Evolutionary conservation across 1,140 invertebrate genomes (phyloP).

Genomic region (Bicyclus anynana): DNA sequence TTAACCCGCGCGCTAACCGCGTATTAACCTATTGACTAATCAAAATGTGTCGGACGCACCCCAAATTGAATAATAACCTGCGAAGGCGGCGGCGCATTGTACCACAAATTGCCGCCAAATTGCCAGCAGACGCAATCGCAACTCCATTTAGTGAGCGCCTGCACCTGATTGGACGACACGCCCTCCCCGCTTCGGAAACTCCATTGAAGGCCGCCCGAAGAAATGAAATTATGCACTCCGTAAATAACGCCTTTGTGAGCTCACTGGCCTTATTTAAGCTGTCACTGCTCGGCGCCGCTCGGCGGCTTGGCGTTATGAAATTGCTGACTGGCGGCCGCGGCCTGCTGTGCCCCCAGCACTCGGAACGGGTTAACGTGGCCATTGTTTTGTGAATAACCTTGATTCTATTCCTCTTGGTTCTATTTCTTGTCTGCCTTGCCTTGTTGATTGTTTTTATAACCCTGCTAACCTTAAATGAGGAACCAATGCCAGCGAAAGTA

Average conservation of each 20-base stretch:
- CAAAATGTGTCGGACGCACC: constrained; percentile 65
- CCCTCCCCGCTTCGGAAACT: constrained; percentile 35
- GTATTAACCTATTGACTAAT: constrained; percentile 65
- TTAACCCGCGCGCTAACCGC: constrained; percentile 47
- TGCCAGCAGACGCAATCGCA: constrained; percentile 63
- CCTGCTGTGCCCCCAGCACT: neutral
- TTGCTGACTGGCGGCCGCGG: constrained; percentile 29
- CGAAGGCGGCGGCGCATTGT: constrained; percentile 62
- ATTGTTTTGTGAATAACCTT: neutral
- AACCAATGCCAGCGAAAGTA: too few species aligned
- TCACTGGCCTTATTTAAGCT: constrained; percentile 53
- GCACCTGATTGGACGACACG: constrained; percentile 67
- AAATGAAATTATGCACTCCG: constrained; percentile 69
- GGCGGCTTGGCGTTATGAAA: constrained; percentile 37
- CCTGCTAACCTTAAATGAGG: too few species aligned
- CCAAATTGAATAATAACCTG: constrained; percentile 69
- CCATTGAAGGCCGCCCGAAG: constrained; percentile 47
- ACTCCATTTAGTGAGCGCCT: constrained; percentile 58
- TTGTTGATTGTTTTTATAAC: too few species aligned
- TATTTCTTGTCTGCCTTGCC: too few species aligned
- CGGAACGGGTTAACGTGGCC: constrained; percentile 16
- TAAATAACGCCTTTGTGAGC: constrained; percentile 63
- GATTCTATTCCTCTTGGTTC: too few species aligned
- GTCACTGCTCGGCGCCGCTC: constrained; percentile 34
- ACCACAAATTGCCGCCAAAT: constrained; percentile 68